These are phyloP conservation scores for Plutomurus gul DNA, from an alignment of 1,140 invertebrate species.

Conservation along the genomic window DNA sequence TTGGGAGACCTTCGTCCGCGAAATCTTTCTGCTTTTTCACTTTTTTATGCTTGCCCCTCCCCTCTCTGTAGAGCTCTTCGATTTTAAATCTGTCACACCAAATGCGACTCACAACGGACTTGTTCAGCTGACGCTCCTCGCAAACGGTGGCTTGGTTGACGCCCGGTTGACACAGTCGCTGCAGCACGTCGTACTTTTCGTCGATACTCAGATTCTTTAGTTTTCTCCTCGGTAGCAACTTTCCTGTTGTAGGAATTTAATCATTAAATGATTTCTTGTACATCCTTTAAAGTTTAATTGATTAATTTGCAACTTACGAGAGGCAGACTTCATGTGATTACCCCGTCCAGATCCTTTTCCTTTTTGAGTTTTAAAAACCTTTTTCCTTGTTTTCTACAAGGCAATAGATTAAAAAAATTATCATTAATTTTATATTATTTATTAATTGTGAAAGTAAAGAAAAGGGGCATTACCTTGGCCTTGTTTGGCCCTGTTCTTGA, in stretches of 20 bases:
- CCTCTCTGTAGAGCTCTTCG: slow-evolving; percentile 26
- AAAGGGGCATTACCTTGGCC: too few relatives aligned
- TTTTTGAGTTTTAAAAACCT: not conserved
- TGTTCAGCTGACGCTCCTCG: slow-evolving; percentile 32
- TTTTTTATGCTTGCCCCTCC: slow-evolving; percentile 31
- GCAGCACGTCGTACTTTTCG: slow-evolving; percentile 36
- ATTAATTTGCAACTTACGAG: not conserved
- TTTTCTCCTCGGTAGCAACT: slow-evolving; percentile 17
- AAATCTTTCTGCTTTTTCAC: not conserved
- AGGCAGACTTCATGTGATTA: not conserved
- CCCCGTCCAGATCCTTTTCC: not conserved
- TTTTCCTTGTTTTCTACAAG: not conserved
- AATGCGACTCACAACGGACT: slow-evolving; percentile 32
- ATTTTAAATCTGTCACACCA: slow-evolving; percentile 39
- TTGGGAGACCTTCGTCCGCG: not conserved
- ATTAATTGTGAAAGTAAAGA: too few relatives aligned
- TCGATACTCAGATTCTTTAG: slow-evolving; percentile 34
- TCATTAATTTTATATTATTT: too few relatives aligned
- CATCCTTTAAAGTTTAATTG: too few relatives aligned
- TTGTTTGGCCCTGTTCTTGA: too few relatives aligned
- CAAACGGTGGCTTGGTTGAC: slow-evolving; percentile 30
- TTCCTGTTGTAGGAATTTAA: not conserved
- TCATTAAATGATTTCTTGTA: not conserved
- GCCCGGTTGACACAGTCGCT: slow-evolving; percentile 16
- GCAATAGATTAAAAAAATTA: too few relatives aligned